Conservation (phyloP, 2,888 invertebrate species). For the Oeneis ivallda region DNA sequence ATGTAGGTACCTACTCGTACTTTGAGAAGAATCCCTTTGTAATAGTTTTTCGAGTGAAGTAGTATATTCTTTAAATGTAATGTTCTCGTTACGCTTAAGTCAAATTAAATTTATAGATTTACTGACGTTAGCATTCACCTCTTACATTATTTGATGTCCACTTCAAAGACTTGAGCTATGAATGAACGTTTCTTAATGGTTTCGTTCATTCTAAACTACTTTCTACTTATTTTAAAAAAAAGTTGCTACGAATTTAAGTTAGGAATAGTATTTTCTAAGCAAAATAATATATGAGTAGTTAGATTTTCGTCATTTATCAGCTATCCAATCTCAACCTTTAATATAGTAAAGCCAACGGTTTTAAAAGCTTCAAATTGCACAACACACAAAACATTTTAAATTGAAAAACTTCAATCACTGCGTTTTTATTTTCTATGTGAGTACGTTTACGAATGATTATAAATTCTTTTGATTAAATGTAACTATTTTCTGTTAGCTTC, state of each 20-base stretch:
- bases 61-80: slow-evolving; percentile 35
- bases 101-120: slow-evolving; percentile 28
- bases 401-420: no score
- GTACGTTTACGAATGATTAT: no score
- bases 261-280: no score
- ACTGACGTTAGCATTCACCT: background rate
- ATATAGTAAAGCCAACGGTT: background rate
- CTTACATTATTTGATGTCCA: background rate
- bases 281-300: no score
- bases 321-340: background rate
- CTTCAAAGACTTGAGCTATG: slow-evolving; percentile 1
- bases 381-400: no score
- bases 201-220: background rate
- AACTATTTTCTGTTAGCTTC: no score
- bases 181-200: slow-evolving; percentile 7
- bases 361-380: background rate
- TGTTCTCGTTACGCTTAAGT: slow-evolving; percentile 22
- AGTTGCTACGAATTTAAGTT: no score
- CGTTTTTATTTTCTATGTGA: no score
- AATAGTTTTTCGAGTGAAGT: slow-evolving; percentile 35
- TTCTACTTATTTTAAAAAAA: no score
- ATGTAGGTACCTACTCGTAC: slow-evolving; percentile 12
- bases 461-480: no score
- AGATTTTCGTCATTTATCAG: background rate
- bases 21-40: slow-evolving; percentile 39